Evolutionary conservation across 2,113 vertebrate genomes (phyloP).

Genomic region (Plecotus auritus): DNA sequence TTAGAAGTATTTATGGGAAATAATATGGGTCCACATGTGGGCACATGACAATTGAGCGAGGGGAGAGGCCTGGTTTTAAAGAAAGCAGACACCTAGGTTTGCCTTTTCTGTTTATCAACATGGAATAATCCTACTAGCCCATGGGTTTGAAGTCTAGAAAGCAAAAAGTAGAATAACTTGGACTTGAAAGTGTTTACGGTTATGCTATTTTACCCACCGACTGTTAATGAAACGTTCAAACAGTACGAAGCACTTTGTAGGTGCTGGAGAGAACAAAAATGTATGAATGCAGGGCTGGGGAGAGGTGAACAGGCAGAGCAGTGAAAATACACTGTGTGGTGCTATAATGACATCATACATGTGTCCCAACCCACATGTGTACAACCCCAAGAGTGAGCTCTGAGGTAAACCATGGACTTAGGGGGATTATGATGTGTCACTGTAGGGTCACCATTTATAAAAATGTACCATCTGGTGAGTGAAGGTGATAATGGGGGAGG

Average conservation of each 20-base stretch:
- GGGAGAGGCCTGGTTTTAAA: neutral
- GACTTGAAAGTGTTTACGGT: neutral
- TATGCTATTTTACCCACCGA: neutral
- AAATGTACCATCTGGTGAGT: neutral
- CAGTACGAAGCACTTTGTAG: neutral
- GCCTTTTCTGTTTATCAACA: neutral
- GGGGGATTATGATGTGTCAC: neutral
- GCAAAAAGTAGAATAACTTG: neutral
- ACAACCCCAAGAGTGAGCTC: neutral
- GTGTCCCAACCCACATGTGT: neutral
- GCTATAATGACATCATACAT: neutral
- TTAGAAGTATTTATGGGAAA: neutral
- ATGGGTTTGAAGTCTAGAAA: neutral
- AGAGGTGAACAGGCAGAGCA: neutral
- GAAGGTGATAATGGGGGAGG: neutral
- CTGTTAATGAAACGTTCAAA: neutral
- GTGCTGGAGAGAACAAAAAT: neutral
- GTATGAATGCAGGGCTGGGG: neutral
- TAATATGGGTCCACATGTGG: fast-evolving
- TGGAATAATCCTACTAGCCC: neutral
- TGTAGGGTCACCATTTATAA: neutral
- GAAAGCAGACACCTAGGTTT: neutral
- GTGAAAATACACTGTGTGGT: neutral
- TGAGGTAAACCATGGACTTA: neutral
- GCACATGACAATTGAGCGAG: fast-evolving